phyloP scores from a whole-genome alignment of 2,113 vertebrate species.

The Proteles cristata region DNA sequence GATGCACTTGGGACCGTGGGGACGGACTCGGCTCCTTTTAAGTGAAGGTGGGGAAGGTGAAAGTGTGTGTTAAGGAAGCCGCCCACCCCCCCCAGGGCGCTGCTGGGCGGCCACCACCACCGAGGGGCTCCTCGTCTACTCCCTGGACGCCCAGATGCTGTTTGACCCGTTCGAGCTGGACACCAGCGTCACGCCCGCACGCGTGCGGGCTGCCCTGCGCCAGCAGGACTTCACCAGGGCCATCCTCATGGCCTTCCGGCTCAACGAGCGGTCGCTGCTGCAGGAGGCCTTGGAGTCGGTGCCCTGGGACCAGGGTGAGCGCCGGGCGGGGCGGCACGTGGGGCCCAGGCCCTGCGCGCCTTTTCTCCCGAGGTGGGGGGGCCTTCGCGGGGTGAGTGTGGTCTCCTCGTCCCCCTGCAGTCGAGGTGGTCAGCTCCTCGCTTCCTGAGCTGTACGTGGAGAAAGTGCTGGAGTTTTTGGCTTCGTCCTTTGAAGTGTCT shows the following conservation, averaged over 20 bases:
- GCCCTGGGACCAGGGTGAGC: conserved; percentile 91
- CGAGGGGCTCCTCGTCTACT: conserved; percentile 96
- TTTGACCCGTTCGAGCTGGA: conserved; percentile 98
- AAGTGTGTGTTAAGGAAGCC: rapidly evolving
- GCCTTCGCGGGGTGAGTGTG: rapidly evolving
- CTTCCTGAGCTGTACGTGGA: conserved; percentile 95
- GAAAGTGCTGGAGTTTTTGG: conserved; percentile 93
- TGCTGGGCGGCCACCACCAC: conserved; percentile 97
- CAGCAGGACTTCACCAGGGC: conserved; percentile 89
- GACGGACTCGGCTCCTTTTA: rapidly evolving
- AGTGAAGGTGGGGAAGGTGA: background rate
- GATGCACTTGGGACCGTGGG: rapidly evolving
- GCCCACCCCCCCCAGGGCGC: conserved; percentile 85
- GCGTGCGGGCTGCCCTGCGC: conserved; percentile 87
- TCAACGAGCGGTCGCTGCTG: conserved; percentile 93
- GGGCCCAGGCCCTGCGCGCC: too few species aligned
- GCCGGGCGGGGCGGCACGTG: rapidly evolving
- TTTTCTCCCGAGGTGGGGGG: rapidly evolving
- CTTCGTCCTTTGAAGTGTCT: conserved; percentile 91
- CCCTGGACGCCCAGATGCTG: conserved; percentile 91
- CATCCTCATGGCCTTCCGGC: conserved; percentile 93
- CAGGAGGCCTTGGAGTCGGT: conserved; percentile 93
- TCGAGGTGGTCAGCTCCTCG: conserved; percentile 90
- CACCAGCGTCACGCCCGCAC: conserved; percentile 92
- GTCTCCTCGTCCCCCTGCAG: conserved; percentile 78